Base-by-base conservation (phyloP, 2,888 invertebrate species). In the Lathronympha strigana region DNA sequence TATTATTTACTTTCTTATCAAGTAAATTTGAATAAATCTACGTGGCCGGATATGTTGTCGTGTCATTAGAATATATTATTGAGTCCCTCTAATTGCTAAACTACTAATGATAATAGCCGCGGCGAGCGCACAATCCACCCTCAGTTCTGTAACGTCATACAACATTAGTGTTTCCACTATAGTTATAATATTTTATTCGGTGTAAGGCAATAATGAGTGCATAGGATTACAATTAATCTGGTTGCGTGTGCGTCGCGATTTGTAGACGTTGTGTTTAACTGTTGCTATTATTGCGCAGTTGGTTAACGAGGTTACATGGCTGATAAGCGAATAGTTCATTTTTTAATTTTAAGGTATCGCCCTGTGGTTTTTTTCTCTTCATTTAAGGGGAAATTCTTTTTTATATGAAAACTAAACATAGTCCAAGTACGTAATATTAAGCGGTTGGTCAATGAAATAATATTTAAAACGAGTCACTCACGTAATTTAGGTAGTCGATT, bases 31-130 rank as follows among this genome's bases (percentile, higher is more conserved):
- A 31, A 31, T 31, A 31, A 4, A 8, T 9, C 4, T 25, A 25
- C 25, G 9, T 31, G 31, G 9, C 31, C 8, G 4, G 1, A 31
- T 9, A 8, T 31, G 9, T 1, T 21, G 21, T 5, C 11, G 47
- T 23, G n/a, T 6, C 23, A 23, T 47, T 23, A 47, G 4, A 23
- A 23, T 23, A 47, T 23, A n/a, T 23, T 1, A 47, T 47, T 23
- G n/a, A n/a, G 6, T 17, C 47, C 9, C n/a, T 23, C 45, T 45
- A 47, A 47, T 47, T 47, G 23, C 47, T 23, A 47, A 23, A 23
- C 23, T n/a, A 28, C 55, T 57, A 57, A 57, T 57, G 57, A 63
- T 67, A 63, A 63, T 51, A 49, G 66, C 53, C 25, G 53, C 49
- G 51, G 40, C 47, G 36, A 50, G 23, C 33, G 55, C 40, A 25